Percentiles rank a stretch among this genome's conserved stretches.
Evolutionary conservation across 2,797 vertebrate species (phyloP).

Genomic region (Squalus acanthias): DNA sequence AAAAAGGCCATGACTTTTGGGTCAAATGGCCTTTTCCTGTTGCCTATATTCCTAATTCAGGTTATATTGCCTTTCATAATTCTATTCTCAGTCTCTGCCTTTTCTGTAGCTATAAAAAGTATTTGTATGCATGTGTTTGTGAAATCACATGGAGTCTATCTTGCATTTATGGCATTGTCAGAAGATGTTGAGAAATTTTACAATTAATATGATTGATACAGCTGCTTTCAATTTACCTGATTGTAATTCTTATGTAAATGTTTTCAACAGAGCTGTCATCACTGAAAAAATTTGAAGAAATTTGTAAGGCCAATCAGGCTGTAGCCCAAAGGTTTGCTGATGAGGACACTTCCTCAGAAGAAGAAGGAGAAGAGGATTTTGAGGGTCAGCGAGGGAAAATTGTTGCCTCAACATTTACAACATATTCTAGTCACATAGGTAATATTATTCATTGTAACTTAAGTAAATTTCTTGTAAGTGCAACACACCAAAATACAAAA

Average conservation of each 20-base stretch:
- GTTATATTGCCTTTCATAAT: neutral
- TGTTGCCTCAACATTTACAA: slow-evolving; percentile 77
- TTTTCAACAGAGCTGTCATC: slow-evolving; percentile 56
- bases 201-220: neutral
- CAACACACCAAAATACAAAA: neutral
- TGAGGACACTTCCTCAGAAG: slow-evolving; percentile 71
- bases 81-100: neutral
- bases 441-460: slow-evolving; percentile 40
- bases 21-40: neutral
- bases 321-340: slow-evolving; percentile 74
- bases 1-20: neutral
- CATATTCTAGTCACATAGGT: slow-evolving; percentile 83
- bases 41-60: neutral
- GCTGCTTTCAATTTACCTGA: neutral
- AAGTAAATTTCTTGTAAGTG: neutral
- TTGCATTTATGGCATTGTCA: too few species aligned
- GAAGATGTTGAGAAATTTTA: neutral
- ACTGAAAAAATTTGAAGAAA: slow-evolving; percentile 83
- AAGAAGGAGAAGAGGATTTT: slow-evolving; percentile 58
- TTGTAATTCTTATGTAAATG: neutral
- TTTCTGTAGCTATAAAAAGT: neutral
- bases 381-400: slow-evolving; percentile 75
- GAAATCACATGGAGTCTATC: neutral
- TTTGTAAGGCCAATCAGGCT: slow-evolving; percentile 80
- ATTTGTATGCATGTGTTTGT: neutral